phyloP scores from a whole-genome alignment of 1,140 invertebrate genomes.

The Ptiloglossa arizonensis region DNA sequence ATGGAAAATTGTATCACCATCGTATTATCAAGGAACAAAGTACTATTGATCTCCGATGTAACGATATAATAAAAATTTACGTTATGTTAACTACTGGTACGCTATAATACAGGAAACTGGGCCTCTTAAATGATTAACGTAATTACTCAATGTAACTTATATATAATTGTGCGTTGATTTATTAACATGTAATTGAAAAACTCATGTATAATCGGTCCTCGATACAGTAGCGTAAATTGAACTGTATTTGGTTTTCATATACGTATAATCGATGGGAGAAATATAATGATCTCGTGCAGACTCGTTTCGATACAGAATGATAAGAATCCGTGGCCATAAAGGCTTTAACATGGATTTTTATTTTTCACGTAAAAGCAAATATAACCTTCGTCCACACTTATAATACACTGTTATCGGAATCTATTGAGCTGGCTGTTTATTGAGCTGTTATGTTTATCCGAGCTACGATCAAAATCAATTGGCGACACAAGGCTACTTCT shows the following conservation, averaged over 20 bases:
- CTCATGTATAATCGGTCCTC: neutral
- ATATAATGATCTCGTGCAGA: neutral
- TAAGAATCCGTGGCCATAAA: too few relatives aligned
- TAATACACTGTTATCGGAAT: too few relatives aligned
- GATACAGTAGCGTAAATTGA: neutral
- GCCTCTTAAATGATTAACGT: neutral
- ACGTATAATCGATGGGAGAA: neutral
- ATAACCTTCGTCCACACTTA: too few relatives aligned
- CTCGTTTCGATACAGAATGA: too few relatives aligned
- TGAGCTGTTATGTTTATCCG: too few relatives aligned
- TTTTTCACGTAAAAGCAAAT: neutral
- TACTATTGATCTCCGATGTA: neutral
- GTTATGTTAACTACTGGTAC: neutral
- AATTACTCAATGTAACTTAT: conserved; percentile 7
- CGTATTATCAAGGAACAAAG: too few relatives aligned
- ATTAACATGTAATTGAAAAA: neutral
- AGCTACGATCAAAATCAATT: too few relatives aligned
- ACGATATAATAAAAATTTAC: neutral
- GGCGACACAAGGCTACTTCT: too few relatives aligned
- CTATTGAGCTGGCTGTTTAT: too few relatives aligned
- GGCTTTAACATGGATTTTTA: neutral
- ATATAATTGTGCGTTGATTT: conserved; percentile 8
- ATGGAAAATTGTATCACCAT: too few relatives aligned
- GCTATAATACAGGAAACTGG: neutral
- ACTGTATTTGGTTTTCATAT: neutral